These are phyloP conservation scores for Prinia subflava DNA, from an alignment of 2,113 vertebrate species.

Conservation along the genomic window DNA sequence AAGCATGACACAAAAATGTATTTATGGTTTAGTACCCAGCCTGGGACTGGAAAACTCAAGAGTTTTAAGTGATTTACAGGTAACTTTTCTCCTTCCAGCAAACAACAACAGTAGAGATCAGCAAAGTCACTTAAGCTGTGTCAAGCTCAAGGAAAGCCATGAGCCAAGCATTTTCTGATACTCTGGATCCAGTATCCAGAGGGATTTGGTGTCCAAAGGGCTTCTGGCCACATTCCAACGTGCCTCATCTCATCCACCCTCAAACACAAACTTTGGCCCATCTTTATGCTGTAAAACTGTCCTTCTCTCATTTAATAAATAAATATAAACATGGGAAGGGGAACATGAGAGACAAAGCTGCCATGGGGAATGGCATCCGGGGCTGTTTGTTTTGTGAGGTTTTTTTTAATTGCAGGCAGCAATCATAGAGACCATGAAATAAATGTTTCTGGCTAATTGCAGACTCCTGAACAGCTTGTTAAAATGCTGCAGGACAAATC, in stretches of 20 bases:
- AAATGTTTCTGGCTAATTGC: not conserved
- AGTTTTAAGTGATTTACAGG: not conserved
- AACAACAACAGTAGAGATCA: not conserved
- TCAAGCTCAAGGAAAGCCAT: not conserved
- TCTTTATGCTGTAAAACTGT: not conserved
- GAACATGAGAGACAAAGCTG: not conserved
- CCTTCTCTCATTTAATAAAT: not conserved
- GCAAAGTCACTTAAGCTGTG: not conserved
- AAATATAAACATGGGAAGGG: not conserved
- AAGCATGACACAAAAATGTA: not conserved
- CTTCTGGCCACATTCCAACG: not conserved
- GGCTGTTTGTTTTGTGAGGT: not conserved
- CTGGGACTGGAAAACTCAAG: not conserved
- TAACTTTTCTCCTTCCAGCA: not conserved
- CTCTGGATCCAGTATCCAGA: not conserved
- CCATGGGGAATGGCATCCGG: not conserved
- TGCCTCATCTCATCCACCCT: not conserved
- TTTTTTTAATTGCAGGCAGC: not conserved
- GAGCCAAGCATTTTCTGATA: not conserved
- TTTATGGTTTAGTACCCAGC: not conserved
- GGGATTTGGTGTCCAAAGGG: not conserved
- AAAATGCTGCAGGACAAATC: slow-evolving; percentile 3
- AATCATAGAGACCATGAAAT: not conserved
- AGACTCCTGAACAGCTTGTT: not conserved
- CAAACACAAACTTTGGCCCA: not conserved